phyloP scores from a whole-genome alignment of 1,140 invertebrate genomes.

The Drosophila ohnishii region DNA sequence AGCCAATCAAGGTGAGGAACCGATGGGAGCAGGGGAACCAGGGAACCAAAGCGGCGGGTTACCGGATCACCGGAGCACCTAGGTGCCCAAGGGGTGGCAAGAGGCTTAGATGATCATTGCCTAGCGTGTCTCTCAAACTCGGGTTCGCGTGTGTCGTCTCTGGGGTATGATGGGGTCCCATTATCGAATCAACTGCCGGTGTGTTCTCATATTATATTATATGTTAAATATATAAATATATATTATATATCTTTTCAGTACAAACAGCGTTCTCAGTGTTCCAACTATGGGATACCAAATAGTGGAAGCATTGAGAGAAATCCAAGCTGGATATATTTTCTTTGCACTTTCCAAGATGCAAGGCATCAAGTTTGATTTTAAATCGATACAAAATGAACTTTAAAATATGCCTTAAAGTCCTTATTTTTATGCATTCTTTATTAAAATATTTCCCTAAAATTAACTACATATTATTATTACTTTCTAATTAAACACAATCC shows the following conservation, averaged over 20 bases:
- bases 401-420: too few relatives aligned
- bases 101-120: neutral
- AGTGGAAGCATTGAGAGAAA: too few relatives aligned
- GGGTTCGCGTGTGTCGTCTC: constrained; percentile 10
- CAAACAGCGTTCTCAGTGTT: neutral
- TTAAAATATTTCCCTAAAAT: too few relatives aligned
- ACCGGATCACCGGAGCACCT: neutral
- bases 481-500: too few relatives aligned
- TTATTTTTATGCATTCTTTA: too few relatives aligned
- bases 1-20: neutral
- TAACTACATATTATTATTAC: too few relatives aligned
- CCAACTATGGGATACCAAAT: neutral
- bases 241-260: neutral
- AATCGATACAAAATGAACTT: too few relatives aligned
- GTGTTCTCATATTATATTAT: neutral
- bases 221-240: too few relatives aligned
- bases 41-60: too few relatives aligned
- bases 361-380: too few relatives aligned
- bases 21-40: neutral
- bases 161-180: neutral
- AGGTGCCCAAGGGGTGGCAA: neutral
- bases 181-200: constrained; percentile 31
- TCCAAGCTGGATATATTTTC: too few relatives aligned
- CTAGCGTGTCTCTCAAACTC: constrained; percentile 1
- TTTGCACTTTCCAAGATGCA: too few relatives aligned